A percentile compares a stretch with the other conserved stretches of the same genome.
phyloP scores from a whole-genome alignment of 2,888 invertebrate species.

The Xylophagus ater region DNA sequence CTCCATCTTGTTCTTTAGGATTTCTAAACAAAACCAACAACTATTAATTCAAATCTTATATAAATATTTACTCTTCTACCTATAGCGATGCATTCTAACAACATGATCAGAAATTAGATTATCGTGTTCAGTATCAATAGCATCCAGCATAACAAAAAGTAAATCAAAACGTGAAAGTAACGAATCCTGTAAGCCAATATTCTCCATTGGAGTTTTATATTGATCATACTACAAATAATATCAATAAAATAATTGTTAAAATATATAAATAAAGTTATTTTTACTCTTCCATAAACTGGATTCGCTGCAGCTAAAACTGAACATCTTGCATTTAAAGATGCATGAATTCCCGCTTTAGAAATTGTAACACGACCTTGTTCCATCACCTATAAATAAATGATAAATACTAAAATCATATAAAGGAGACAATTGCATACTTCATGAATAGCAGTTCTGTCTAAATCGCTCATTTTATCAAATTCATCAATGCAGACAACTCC shows the following conservation, averaged over 20 bases:
- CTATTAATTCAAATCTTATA: background rate
- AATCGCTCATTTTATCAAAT: slow-evolving; percentile 99
- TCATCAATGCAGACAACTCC: slow-evolving; percentile 94
- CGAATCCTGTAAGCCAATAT: slow-evolving; percentile 96
- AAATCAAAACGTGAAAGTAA: slow-evolving; percentile 95
- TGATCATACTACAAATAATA: slow-evolving; percentile 76
- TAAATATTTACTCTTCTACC: slow-evolving; percentile 37
- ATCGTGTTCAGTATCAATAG: slow-evolving; percentile 82
- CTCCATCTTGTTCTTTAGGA: slow-evolving; percentile 89
- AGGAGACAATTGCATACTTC: slow-evolving; percentile 53
- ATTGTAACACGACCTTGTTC: slow-evolving; percentile 97
- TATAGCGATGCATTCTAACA: slow-evolving; percentile 91
- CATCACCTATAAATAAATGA: slow-evolving; percentile 63
- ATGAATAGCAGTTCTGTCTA: slow-evolving; percentile 97
- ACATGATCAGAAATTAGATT: slow-evolving; percentile 92
- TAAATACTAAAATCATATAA: background rate
- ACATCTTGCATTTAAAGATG: slow-evolving; percentile 92
- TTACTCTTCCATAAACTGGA: slow-evolving; percentile 90
- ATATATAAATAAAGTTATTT: slow-evolving; percentile 20
- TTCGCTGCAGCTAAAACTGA: slow-evolving; percentile 99
- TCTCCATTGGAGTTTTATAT: slow-evolving; percentile 99
- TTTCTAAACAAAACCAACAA: slow-evolving; percentile 44
- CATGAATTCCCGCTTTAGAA: slow-evolving; percentile 98
- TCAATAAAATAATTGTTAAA: slow-evolving; percentile 6
- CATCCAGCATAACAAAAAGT: slow-evolving; percentile 93